Percentiles rank a stretch among this genome's conserved stretches.
Conservation (phyloP, 2,888 invertebrate species). For the Melanostoma mellinum region DNA sequence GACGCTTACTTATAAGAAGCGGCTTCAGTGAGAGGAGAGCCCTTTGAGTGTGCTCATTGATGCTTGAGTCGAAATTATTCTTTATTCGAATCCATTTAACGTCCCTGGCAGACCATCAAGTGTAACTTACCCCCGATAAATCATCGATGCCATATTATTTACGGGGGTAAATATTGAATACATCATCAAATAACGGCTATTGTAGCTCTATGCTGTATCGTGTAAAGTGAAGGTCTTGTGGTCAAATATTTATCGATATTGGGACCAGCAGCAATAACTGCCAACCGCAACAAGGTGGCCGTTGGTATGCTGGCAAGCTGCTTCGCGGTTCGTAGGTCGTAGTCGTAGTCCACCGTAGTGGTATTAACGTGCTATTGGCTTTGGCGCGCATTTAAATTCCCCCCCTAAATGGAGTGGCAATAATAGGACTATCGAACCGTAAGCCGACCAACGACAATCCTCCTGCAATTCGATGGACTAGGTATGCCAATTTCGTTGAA, state of each 20-base stretch:
- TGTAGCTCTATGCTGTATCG: neutral
- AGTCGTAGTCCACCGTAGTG: neutral
- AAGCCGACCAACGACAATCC: neutral
- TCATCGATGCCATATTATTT: constrained; percentile 60
- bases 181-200: constrained; percentile 38
- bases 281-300: constrained; percentile 45
- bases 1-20: constrained; percentile 41
- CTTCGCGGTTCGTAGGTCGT: too few species aligned
- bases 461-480: neutral
- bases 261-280: constrained; percentile 38
- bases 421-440: constrained; percentile 30
- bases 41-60: constrained; percentile 48
- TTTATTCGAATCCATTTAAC: constrained; percentile 53
- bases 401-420: constrained; percentile 59
- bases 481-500: constrained; percentile 26
- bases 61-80: constrained; percentile 50
- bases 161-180: constrained; percentile 66
- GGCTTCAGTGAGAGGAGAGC: neutral
- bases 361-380: neutral
- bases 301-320: neutral
- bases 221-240: constrained; percentile 23
- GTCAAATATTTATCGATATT: constrained; percentile 59
- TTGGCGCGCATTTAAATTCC: constrained; percentile 39
- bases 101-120: constrained; percentile 40
- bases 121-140: constrained; percentile 44